phyloP scores from a whole-genome alignment of 2,888 invertebrate genomes.

The Hedychridium roseum region DNA sequence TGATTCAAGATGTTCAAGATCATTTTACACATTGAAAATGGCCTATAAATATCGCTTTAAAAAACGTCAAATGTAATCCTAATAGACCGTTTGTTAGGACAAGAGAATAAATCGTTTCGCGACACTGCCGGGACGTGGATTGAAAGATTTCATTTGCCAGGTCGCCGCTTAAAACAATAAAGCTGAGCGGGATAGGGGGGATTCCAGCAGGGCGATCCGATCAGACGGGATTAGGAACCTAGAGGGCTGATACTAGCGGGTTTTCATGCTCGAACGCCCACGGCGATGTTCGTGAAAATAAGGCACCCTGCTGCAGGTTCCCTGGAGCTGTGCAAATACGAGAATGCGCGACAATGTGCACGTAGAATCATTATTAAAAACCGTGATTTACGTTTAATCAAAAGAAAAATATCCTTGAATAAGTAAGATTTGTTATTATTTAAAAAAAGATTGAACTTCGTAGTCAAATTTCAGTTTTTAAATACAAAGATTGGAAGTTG shows the following conservation, averaged over 20 bases:
- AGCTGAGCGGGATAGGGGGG: conserved; percentile 20
- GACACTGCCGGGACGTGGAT: too few species aligned
- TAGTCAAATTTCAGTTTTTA: too few species aligned
- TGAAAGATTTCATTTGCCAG: too few species aligned
- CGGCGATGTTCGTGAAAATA: conserved; percentile 46
- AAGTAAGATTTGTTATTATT: too few species aligned
- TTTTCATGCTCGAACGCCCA: conserved; percentile 51
- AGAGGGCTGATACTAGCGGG: conserved; percentile 35
- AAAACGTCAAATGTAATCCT: not conserved
- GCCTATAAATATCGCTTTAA: too few species aligned
- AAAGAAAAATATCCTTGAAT: not conserved
- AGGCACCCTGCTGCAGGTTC: conserved; percentile 23
- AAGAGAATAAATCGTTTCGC: too few species aligned
- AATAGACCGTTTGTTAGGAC: not conserved
- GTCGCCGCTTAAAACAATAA: conserved; percentile 32
- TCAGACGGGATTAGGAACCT: conserved; percentile 31
- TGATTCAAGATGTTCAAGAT: too few species aligned
- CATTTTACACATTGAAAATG: too few species aligned
- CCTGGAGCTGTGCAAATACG: conserved; percentile 35
- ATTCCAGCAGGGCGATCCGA: conserved; percentile 16
- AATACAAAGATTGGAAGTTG: too few species aligned
- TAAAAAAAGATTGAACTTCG: too few species aligned
- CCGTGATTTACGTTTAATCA: too few species aligned
- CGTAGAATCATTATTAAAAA: too few species aligned
- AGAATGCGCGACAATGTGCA: not conserved